Evolutionary conservation across 2,797 vertebrate species (phyloP).

Genomic region (Neoniphon sammara): DNA sequence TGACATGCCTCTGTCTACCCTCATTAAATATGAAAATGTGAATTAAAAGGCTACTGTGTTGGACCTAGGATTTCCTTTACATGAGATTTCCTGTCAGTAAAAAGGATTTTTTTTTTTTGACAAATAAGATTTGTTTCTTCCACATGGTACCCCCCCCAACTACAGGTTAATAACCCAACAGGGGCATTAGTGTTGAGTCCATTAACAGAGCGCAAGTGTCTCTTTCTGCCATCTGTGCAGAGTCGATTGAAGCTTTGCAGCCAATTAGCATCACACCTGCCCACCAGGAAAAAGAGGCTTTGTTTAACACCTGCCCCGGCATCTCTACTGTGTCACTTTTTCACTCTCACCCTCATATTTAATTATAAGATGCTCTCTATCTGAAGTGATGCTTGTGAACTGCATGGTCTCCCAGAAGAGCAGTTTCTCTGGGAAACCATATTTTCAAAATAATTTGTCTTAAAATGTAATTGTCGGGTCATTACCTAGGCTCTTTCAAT

Average conservation of each 20-base stretch:
- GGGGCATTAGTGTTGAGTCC: background rate
- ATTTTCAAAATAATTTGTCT: background rate
- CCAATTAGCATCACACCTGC: slow-evolving; percentile 53
- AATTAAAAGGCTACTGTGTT: too few species aligned
- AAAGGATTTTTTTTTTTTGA: too few species aligned
- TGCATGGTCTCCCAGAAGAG: background rate
- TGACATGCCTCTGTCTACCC: too few species aligned
- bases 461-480: background rate
- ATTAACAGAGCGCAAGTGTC: slow-evolving; percentile 20
- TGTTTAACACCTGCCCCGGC: slow-evolving; percentile 49
- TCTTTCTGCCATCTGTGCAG: slow-evolving; percentile 42
- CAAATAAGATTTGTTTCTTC: background rate
- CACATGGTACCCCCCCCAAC: background rate
- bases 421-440: background rate
- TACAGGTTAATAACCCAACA: background rate
- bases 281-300: slow-evolving; percentile 36
- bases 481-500: background rate
- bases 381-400: background rate
- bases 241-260: slow-evolving; percentile 17
- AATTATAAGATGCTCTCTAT: slow-evolving; percentile 1
- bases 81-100: too few species aligned
- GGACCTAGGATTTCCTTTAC: too few species aligned
- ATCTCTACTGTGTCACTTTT: slow-evolving; percentile 3
- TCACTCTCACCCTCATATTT: background rate
- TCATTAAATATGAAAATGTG: too few species aligned